phyloP scores from a whole-genome alignment of 2,797 vertebrate species.

The Pelodytes ibericus region DNA sequence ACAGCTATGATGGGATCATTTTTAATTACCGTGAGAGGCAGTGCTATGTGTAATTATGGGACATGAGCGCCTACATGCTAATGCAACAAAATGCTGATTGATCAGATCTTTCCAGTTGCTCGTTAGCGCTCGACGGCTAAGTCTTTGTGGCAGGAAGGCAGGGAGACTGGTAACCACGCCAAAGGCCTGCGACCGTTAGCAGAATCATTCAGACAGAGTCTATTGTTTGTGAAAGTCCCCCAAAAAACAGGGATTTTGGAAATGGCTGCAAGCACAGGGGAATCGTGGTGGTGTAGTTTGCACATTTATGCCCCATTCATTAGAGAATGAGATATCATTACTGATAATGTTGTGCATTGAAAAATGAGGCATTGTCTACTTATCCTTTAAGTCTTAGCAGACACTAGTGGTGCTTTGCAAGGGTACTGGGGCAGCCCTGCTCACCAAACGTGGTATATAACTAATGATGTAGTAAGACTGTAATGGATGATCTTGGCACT shows the following conservation, averaged over 20 bases:
- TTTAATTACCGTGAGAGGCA: conserved; percentile 92
- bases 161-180: conserved; percentile 61
- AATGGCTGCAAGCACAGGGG: no score
- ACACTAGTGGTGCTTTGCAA: no score
- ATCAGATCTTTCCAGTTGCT: conserved; percentile 75
- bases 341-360: no score
- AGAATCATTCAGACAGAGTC: conserved; percentile 58
- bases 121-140: conserved; percentile 76
- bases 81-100: conserved; percentile 80
- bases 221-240: not conserved
- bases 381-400: no score
- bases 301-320: no score
- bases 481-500: no score
- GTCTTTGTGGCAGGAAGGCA: conserved; percentile 69
- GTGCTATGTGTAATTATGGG: conserved; percentile 85
- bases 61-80: conserved; percentile 79
- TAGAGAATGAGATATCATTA: no score
- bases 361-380: no score
- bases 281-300: no score
- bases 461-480: no score
- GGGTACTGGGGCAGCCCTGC: no score
- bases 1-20: conserved; percentile 78
- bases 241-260: conserved; percentile 38
- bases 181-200: conserved; percentile 66
- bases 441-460: no score